Evolutionary conservation across 2,797 vertebrate species (phyloP), one percentile per base, ranked within the genome.

Genomic region (Microctenopoma stevenorrisi): DNA sequence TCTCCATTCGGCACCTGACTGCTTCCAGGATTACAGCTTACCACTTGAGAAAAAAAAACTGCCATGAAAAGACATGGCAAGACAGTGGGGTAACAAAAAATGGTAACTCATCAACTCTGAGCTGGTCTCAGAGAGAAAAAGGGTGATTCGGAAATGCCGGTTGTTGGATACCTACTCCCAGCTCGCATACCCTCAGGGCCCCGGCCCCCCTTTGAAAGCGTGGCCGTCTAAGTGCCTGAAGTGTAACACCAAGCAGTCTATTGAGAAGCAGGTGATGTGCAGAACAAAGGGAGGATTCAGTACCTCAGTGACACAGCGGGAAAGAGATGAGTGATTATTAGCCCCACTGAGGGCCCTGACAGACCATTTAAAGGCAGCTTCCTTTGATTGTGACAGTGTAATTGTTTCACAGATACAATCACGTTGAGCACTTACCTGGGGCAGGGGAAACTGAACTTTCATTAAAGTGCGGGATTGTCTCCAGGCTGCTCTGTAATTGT

Each of bases 371-470:
- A 93, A 93, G 88, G 88, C 90, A 85, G 92, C 92, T 94, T 94
- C 94, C 94, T 95, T 95, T 95, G 94, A 95, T 95, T 94, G 94
- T 95, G 94, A 95, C 94, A 95, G 94, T 95, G 93, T 95, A 95
- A 95, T 95, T 95, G 94, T 95, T 93, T 88, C 85, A 81, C 91
- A 94, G 94, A 94, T 94, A 93, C 93, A 92, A 94, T 95, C 94
- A 91, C 83, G 87, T 90, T 73, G 73, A 87, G 93, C 81, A 84
- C 81, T 94, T 88, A 94, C 93, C 94, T 93, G 90, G 72, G 94
- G 94, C 93, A 90, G 90, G 88, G 92, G 92, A 94, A 94, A 93
- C 94, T 91, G 92, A 92, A 95, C 94, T 95, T 95, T 95, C 93
- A 95, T 94, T 94, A 94, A 92, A 94, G 92, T 89, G 86, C 65